Percentiles rank a stretch among this genome's conserved stretches.
Evolutionary conservation across 2,797 vertebrate genomes (phyloP).

Genomic region (Masticophis lateralis): DNA sequence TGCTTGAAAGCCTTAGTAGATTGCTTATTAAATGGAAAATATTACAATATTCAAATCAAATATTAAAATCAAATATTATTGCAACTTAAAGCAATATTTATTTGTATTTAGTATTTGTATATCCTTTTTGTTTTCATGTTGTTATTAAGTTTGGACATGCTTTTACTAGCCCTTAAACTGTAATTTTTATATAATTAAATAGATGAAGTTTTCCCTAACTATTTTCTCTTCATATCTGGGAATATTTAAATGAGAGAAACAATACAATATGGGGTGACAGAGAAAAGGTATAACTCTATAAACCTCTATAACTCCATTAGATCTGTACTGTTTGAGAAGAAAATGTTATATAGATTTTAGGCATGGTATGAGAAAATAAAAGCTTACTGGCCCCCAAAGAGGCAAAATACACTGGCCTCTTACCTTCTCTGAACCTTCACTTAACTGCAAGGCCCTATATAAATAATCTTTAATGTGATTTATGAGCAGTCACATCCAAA

Average conservation of each 20-base stretch:
- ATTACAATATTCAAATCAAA: background rate
- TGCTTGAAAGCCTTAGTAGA: background rate
- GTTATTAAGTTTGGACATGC: background rate
- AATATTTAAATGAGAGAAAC: background rate
- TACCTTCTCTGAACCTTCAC: background rate
- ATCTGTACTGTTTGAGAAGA: background rate
- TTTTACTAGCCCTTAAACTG: background rate
- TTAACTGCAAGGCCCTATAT: background rate
- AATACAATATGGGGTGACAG: background rate
- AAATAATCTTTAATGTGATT: background rate
- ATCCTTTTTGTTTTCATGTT: background rate
- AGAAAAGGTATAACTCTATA: background rate
- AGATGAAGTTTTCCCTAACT: background rate
- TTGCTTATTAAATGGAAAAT: background rate
- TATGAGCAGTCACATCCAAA: background rate
- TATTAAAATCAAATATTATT: background rate
- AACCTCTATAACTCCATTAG: background rate
- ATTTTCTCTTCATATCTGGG: background rate
- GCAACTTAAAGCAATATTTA: background rate
- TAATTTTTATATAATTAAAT: background rate
- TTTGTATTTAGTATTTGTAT: background rate
- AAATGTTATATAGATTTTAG: background rate
- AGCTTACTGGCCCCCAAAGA: background rate
- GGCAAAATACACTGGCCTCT: background rate
- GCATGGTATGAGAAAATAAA: too few species aligned